A percentile compares a stretch with the other conserved stretches of the same genome.
Evolutionary conservation across 2,888 invertebrate species (phyloP).

Genomic region (Pherbina coryleti): DNA sequence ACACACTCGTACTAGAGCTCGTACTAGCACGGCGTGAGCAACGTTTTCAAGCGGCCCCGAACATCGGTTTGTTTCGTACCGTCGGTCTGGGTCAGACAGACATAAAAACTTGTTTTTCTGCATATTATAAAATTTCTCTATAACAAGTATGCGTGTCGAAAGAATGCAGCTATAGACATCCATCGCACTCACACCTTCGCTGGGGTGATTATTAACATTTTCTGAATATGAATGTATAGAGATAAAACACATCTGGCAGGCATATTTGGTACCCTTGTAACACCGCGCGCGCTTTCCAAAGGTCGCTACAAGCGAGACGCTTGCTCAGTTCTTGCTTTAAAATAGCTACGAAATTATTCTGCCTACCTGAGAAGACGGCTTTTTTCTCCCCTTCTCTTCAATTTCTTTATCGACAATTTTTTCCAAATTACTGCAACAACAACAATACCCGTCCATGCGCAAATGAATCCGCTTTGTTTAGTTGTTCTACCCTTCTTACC

Average conservation of each 20-base stretch:
- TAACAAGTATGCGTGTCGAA: conserved; percentile 27
- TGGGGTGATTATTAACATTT: conserved; percentile 41
- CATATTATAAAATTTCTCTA: conserved; percentile 31
- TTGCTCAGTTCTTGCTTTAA: background rate
- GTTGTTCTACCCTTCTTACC: conserved; percentile 41
- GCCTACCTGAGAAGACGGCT: background rate
- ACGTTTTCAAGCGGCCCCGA: conserved; percentile 21
- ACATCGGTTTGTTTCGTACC: background rate
- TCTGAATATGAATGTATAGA: conserved; percentile 33
- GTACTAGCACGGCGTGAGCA: conserved; percentile 30
- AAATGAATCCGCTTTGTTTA: conserved; percentile 27
- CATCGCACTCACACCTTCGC: conserved; percentile 32
- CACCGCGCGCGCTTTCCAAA: background rate
- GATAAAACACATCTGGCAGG: conserved; percentile 63
- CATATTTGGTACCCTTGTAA: conserved; percentile 52
- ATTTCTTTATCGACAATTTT: background rate
- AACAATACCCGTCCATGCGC: conserved; percentile 29
- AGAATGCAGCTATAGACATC: background rate
- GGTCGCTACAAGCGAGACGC: background rate
- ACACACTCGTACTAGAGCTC: conserved; percentile 50
- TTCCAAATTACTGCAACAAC: conserved; percentile 9
- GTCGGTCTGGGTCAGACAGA: conserved; percentile 11
- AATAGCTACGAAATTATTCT: background rate
- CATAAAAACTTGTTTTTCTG: conserved; percentile 46
- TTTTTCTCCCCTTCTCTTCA: background rate